Evolutionary conservation across 2,797 vertebrate genomes (phyloP), one percentile per base, ranked within the genome.

Genomic region (Acridotheres tristis): DNA sequence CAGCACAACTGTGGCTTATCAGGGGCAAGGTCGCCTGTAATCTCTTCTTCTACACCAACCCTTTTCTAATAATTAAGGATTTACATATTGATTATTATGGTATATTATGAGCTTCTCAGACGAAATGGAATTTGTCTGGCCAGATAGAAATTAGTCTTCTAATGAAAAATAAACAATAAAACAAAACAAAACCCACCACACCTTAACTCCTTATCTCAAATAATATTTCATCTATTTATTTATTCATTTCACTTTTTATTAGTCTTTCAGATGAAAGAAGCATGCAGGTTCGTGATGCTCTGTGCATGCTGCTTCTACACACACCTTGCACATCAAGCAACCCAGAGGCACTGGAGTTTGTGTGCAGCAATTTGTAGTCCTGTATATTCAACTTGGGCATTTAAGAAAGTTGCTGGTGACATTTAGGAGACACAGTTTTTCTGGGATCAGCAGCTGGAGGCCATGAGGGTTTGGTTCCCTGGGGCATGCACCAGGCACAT

Each of bases 251-350:
- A 7, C 18, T 86, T 29, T 40, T 82, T 79, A 34, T 45, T 88
- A 38, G 34, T 47, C 25, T 74, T 77, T 54, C 36, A 67, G 16
- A 42, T 27, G 23, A 83, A 18, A 9, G 20, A 53, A 21, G 5
- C 18, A 68, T 16, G 3, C 2, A 1, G 14, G 30, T 11, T 62
- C 34, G 11, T 54, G 62, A 15, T 61, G 38, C 27, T 63, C n/a
- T 7, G 1, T 26, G 34, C 21, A 5, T 3, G 1, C 42, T 42
- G 16, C 48, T 91, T 43, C 22, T 2, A 1, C 22, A 22, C 19
- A 8, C 0, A 1, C 14, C 12, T 79, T 76, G 36, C n/a, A 42
- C n/a, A 50, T 9, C 0, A 1, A 67, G 15, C 2, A 2, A 10
- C 7, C 19, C 30, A 45, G 23, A 45, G n/a, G 1, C 45, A 14